Evolutionary conservation across 2,888 invertebrate species (phyloP), one percentile per base, ranked within the genome.

Genomic region (Drosophila atripex): DNA sequence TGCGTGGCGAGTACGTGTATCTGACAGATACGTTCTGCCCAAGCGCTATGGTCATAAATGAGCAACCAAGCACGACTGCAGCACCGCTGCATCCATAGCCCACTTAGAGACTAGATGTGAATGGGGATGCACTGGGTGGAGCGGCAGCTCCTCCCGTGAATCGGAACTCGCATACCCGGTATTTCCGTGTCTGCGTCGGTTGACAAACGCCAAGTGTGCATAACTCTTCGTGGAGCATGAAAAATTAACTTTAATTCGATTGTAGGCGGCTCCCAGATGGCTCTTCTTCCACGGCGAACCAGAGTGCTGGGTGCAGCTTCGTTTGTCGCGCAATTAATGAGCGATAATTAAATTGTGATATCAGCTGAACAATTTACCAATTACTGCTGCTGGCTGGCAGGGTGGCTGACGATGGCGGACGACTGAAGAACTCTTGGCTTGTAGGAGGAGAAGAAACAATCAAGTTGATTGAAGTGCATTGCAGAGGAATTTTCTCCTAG

Each of bases 1-100:
- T 52, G 51, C 57, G 56, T 66, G 53, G 45, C 39, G 64, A 39
- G 41, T 58, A 21, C 43, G 38, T 41, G 61, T 63, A 63, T 82
- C 77, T 82, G 63, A 54, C 25, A 41, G 55, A 68, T 66, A 75
- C 79, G 64, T 72, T 72, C 74, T 53, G 38, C 39, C 30, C 46
- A 80, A 73, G 85, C 88, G 70, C 66, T 86, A 86, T 85, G 85
- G 85, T 85, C 85, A 85, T 88, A 86, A 86, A 73, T 88, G 88
- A 88, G 88, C 82, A 80, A 60, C 88, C 85, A 85, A 88, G 88
- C 85, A 75, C 32, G 70, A 73, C 85, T 57, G 71, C 85, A 57
- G 52, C 49, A 35, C 18, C 45, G 28, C 57, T 49, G 56, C 58
- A 38, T 59, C 58, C 18, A 47, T 47, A 53, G 55, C 50, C 70